Conservation (phyloP, 1,140 invertebrate species). For the Rhizoglyphus robini region DNA sequence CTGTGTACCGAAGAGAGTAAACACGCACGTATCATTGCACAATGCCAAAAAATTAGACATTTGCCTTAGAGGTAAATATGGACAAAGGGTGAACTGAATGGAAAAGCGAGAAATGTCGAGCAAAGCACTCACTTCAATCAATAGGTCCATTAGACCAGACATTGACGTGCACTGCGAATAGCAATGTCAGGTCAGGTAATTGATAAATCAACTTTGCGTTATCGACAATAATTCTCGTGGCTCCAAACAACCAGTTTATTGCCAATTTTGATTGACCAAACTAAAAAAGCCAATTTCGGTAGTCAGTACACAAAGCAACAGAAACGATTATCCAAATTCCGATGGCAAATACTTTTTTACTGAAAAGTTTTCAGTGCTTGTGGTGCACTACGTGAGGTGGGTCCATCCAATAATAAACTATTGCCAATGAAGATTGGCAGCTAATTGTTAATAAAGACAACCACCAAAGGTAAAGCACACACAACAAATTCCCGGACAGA, state of each 20-base stretch:
- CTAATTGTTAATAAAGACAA: not conserved
- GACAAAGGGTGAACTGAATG: not conserved
- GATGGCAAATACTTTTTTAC: not conserved
- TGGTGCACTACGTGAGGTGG: not conserved
- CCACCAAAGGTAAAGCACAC: not conserved
- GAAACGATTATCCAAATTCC: constrained; percentile 2
- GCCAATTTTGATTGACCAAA: constrained; percentile 11
- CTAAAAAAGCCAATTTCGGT: not conserved
- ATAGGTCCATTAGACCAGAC: not conserved
- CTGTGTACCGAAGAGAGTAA: too few relatives aligned
- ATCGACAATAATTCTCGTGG: not conserved
- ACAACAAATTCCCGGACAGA: not conserved
- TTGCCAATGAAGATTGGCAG: not conserved
- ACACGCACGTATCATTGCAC: too few relatives aligned
- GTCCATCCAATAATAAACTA: not conserved
- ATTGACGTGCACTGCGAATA: not conserved
- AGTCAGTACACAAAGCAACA: not conserved
- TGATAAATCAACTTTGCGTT: constrained; percentile 1
- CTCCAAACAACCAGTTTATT: not conserved
- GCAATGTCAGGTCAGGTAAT: not conserved
- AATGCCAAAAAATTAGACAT: too few relatives aligned
- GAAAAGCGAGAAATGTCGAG: not conserved
- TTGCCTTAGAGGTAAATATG: too few relatives aligned
- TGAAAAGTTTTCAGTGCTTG: not conserved
- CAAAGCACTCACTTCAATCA: too few relatives aligned